These are phyloP conservation scores for Hypselothyrea guttata DNA, from an alignment of 2,888 invertebrate species.

Conservation along the genomic window DNA sequence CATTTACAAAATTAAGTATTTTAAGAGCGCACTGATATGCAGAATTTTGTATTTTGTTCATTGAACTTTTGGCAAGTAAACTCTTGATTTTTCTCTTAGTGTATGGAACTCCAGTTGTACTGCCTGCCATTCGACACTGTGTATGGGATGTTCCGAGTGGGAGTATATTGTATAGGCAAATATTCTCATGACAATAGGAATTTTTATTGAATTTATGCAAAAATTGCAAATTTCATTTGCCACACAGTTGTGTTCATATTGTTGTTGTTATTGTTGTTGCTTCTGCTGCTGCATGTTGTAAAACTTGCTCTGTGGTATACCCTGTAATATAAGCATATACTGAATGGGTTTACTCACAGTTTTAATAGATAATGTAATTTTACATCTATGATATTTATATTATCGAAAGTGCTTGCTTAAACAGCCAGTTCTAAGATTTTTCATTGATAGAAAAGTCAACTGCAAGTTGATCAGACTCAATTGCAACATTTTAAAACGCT, in stretches of 20 bases:
- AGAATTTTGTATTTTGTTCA: no score
- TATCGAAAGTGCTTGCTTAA: no score
- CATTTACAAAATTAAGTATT: no score
- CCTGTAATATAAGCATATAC: background rate
- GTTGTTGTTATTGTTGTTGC: constrained; percentile 11
- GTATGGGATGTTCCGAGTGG: constrained; percentile 5
- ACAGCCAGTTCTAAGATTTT: no score
- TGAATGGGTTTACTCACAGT: no score
- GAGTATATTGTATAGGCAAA: constrained; percentile 70
- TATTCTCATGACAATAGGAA: constrained; percentile 76
- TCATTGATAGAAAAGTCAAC: background rate
- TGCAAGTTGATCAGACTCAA: background rate
- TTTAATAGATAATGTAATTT: no score
- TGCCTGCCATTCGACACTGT: constrained; percentile 3
- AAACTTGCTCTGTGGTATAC: constrained; percentile 1
- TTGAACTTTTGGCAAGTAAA: no score
- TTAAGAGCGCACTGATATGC: no score
- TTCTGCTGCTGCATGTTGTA: constrained; percentile 5
- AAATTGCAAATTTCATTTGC: constrained; percentile 73
- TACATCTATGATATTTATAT: no score
- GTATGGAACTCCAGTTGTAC: background rate
- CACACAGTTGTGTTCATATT: constrained; percentile 30
- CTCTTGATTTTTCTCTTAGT: no score
- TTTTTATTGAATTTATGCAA: constrained; percentile 78
- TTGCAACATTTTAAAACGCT: background rate